phyloP scores from a whole-genome alignment of 2,888 invertebrate genomes.

The Microplitis manilae region DNA sequence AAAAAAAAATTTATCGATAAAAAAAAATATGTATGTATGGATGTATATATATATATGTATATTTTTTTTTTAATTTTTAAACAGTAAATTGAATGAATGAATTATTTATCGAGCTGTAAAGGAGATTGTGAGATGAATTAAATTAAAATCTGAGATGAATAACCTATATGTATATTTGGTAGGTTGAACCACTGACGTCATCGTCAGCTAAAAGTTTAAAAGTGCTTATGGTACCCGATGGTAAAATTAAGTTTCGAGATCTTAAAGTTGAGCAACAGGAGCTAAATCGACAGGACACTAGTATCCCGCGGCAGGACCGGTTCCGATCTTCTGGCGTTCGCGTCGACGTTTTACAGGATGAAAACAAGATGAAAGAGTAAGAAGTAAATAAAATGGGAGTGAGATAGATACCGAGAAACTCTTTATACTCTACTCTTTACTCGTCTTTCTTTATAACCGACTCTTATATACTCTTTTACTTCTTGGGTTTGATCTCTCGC shows the following conservation, averaged over 20 bases:
- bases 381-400: slow-evolving; percentile 22
- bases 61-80: background rate
- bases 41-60: too few species aligned
- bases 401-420: slow-evolving; percentile 27
- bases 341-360: slow-evolving; percentile 38
- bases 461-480: slow-evolving; percentile 1
- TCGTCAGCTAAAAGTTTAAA: slow-evolving; percentile 38
- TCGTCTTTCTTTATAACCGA: background rate
- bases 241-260: background rate
- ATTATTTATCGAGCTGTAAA: background rate
- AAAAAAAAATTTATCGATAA: background rate
- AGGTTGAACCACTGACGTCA: slow-evolving; percentile 43
- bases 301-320: slow-evolving; percentile 49
- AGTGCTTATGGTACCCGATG: slow-evolving; percentile 18
- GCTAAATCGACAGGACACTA: slow-evolving; percentile 59
- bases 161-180: slow-evolving; percentile 8
- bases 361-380: slow-evolving; percentile 20
- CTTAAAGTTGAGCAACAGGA: slow-evolving; percentile 36
- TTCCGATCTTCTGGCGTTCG: slow-evolving; percentile 45
- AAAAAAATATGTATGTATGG: background rate
- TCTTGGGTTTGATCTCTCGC: slow-evolving; percentile 22
- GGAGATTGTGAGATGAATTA: background rate
- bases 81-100: background rate
- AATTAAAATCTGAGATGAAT: slow-evolving; percentile 5
- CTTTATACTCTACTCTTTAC: slow-evolving; percentile 2